Base-by-base conservation (phyloP, 2,888 invertebrate genomes). In the Drosophila greeni region DNA sequence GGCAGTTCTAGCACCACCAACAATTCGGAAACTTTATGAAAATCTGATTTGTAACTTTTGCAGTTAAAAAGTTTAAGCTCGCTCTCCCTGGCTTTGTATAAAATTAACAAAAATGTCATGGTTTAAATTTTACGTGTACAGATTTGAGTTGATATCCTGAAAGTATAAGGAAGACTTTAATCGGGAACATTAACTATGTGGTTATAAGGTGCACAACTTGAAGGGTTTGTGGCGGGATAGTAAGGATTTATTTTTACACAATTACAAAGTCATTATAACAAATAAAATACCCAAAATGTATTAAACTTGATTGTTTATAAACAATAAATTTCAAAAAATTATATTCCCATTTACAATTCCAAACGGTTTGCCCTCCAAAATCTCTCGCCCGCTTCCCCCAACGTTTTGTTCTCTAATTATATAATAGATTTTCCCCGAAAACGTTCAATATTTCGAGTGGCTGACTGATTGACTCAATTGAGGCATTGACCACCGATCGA, bases 391-490 rank as follows among this genome's bases (percentile, higher is more conserved):
- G 18, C 45, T 14, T 29, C 29, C 37, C 23, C 3, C 26, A 8
- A 39, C 1, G 23, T 6, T 60, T 40, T 26, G 16, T 26, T 29
- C 7, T 36, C 33, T 20, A 68, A 53, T 68, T 68, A 68, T 47
- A 52, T 34, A 61, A 68, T 39, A 16, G 31, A 36, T 49, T 33
- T 47, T 37, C 51, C 51, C 43, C 12, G 8, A 34, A 65, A 60
- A 61, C 48, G 40, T 62, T 62, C 7, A 68, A 69, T 52, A 40
- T 33, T 43, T 45, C 45, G 51, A 74, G 65, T 70, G 75, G 52
- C 75, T 73, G 47, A 24, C 43, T 69, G 71, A 75, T 73, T 66
- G 75, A 64, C 58, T 57, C 60, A 73, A 73, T 59, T 68, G 65
- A 29, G 18, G 34, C 37, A 57, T 18, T 36, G 43, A 57, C 43